Evolutionary conservation across 2,888 invertebrate genomes (phyloP).

Genomic region (Caenorhabditis sp.): DNA sequence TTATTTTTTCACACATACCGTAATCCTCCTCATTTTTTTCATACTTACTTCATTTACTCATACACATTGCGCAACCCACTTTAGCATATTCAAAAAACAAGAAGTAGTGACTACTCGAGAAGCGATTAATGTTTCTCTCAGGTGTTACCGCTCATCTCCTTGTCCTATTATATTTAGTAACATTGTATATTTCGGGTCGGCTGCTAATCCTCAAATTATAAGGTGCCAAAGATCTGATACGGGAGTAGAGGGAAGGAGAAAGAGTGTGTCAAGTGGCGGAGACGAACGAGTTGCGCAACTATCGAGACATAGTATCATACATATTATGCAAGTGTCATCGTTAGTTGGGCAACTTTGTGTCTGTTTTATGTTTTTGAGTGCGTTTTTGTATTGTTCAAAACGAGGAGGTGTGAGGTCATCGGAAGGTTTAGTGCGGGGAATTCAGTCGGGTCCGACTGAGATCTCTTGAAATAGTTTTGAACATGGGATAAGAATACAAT

Average conservation of each 20-base stretch:
- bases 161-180: neutral
- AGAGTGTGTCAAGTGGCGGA: neutral
- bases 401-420: neutral
- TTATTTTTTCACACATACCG: neutral
- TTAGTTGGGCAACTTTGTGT: neutral
- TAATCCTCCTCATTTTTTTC: neutral
- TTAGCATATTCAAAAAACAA: constrained; percentile 2
- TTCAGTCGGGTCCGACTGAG: no score
- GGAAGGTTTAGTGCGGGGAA: neutral
- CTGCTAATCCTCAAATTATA: constrained; percentile 39
- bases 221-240: constrained; percentile 16
- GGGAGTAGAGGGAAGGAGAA: neutral
- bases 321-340: neutral
- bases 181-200: constrained; percentile 29
- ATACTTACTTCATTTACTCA: neutral
- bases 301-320: neutral
- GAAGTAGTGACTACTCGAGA: no score
- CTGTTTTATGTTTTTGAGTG: neutral
- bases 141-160: constrained; percentile 1
- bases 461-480: no score
- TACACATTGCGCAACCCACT: neutral
- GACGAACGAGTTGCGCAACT: neutral
- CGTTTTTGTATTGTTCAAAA: neutral
- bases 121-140: neutral
- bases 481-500: no score